Base-by-base conservation (phyloP, 1,140 invertebrate species). In the Drosophila tani region DNA sequence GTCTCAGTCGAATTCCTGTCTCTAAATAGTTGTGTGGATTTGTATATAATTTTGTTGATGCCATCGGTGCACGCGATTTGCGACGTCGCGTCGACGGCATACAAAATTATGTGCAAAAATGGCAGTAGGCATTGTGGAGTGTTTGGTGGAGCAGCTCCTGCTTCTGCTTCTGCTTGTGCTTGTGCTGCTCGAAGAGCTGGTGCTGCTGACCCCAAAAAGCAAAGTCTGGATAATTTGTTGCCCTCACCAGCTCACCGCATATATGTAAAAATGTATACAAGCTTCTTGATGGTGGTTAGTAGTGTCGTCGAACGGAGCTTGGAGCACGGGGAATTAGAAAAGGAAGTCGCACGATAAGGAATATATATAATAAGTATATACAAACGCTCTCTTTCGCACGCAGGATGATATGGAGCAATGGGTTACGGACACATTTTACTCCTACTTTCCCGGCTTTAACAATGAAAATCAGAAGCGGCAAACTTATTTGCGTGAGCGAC, bases 341-440 rank as follows among this genome's bases (percentile, higher is more conserved):
- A 59, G 46, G 40, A 43, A 73, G 41, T 24, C 29, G 38, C 21
- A 21, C 67, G 50, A 60, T 64, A 85, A 76, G 75, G 43, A 71
- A 53, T 58, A 69, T 58, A 69, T 74, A 75, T 58, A 67, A 53
- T 56, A 74, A 47, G 45, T 55, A 66, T 65, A 65, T 27, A 71
- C 32, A 45, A 55, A 50, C n/a, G 41, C 15, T 82, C 66, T 59
- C 70, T 75, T 51, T 56, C 45, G 49, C 68, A 35, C 55, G 27
- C 73, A 92, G 91, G 91, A 92, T 92, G 87, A 91, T 80, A 93
- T 93, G 92, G 92, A 92, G 77, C 87, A 92, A 85, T 92, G 92
- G 92, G 85, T 92, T 78, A 87, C 92, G 60, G 92, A 93, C 79
- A 91, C 87, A 82, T 93, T 93, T 76, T 93, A 93, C 75, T 92